Evolutionary conservation across 1,140 invertebrate genomes (phyloP), one percentile per base, ranked within the genome.

Genomic region (Branchinecta lindahli): DNA sequence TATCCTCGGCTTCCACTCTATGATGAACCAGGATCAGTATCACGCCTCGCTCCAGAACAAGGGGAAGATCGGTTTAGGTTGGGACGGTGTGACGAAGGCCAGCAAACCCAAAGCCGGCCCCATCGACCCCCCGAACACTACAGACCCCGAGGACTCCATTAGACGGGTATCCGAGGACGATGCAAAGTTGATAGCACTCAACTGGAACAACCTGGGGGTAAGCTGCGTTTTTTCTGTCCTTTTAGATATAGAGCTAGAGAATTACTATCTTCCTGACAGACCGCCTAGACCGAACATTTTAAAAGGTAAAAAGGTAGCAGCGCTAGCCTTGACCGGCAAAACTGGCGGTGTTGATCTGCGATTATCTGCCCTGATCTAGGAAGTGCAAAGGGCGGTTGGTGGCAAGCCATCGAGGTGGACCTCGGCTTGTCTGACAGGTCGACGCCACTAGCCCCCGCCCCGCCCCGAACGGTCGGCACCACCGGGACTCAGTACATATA

Each of bases 21-120:
- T 99, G 91, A 91, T 99, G 87, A 99, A 98, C 81, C 96, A 99
- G 84, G 94, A 97, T 79, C 96, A 99, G 80, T 99, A 97, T 81
- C 94, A 98, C 81, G 94, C 95, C 68, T 96, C 95, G 61, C 80
- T 95, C 68, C 79, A 92, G 70, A 94, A 94, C 81, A 94, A 93
- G 80, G 90, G 69, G 12, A 71, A 68, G 0, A 84, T 91, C 72
- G 89, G 89, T 67, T 80, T 92, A 70, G 90, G 90, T 70, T 93
- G 90, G 90, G 90, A 92, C 77, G 94, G 92, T 74, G 88, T 95
- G 74, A 97, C 94, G 9, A 96, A 95, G 83, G 90, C 92, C 70
- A 89, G 93, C 74, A 87, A 91, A 81, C 90, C 88, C 71, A 96
- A 96, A 85, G 82, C 89, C 74, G 89, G 87, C 76, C 92, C 94